Evolutionary conservation across 2,888 invertebrate species (phyloP), one percentile per base, ranked within the genome.

Genomic region (Drosophila basisetae): DNA sequence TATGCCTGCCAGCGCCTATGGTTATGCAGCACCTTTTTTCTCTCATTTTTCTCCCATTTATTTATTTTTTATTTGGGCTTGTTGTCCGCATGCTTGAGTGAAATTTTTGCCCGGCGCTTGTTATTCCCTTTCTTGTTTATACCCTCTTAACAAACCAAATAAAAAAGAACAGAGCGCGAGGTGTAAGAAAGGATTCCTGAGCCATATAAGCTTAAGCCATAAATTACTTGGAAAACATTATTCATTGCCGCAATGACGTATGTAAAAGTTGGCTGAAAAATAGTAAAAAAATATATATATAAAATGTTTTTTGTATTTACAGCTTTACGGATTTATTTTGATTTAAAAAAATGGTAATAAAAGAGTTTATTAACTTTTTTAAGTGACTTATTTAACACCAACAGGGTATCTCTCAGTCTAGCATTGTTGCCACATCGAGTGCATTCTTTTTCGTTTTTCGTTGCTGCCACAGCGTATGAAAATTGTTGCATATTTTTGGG

Each of bases 401-500:
- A 28, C 28, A 58, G 53, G 61, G 54, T 59, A 70, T 28, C 2
- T 30, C 1, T 0, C 7, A 11, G 4, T 33, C 10, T 1, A 49
- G 16, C 30, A 31, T 30, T 31, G 31, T 6, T 25, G 11, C 3
- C 35, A 66, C 53, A 55, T 68, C 66, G 66, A 59, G 22, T 52
- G 41, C 30, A 41, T 59, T 72, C 35, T 11, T 11, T 56, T 16
- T 33, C 11, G n/a, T 47, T 60, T 56, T 56, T 56, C 28, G 28
- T 39, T 62, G 35, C 4, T 31, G 35, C 62, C 53, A 67, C 47
- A 50, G 68, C 53, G 55, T 66, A 66, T 67, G 80, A 68, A 80
- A 84, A 89, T 86, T 86, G 89, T 89, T 84, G 84, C 81, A 84
- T 84, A 86, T 89, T 84, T 84, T 80, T 85, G 77, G 73, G 65